Base-by-base conservation (phyloP, 2,797 vertebrate species). In the Dryobates pubescens region DNA sequence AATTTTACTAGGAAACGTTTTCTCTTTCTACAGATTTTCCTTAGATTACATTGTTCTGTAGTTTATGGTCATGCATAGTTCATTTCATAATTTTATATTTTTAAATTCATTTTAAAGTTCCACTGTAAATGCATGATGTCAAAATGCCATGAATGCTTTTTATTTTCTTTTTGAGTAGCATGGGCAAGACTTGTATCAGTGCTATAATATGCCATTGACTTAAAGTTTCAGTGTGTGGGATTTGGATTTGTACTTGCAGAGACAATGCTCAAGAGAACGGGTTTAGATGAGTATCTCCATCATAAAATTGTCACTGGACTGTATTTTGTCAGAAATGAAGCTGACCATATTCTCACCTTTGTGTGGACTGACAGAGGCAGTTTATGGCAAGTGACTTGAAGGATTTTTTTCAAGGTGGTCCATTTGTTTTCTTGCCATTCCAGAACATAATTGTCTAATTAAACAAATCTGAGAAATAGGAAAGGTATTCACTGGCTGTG, bases 1-100 rank as follows among this genome's bases (percentile, higher is more conserved):
- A 34, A 38, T 72, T 92, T 86, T 84, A 87, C 70, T 49, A 75
- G 83, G 77, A 93, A 94, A 93, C 13, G 18, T 8, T 82, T 82
- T 79, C 22, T 77, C 7, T 87, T 93, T 91, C 63, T 86, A 61
- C 36, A 58, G 58, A 88, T 79, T 58, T 58, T 76, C 65, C 83
- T 91, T 80, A 77, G 49, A 38, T 90, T 73, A 51, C 27, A 13
- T 15, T 84, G 54, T 68, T 89, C 53, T 88, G 16, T 65, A 70
- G 49, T 26, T 78, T 78, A 58, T 67, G 34, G 47, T 30, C 38
- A 81, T 88, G 93, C 59, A 70, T 69, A 15, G 11, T 68, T 86
- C 26, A n/a, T 20, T 86, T 88, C 22, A 38, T 27, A 16, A n/a
- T n/a, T 41, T 38, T 49, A 56, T 63, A 58, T 82, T 23, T 45